These are phyloP conservation scores for Pemphredon lugubris DNA, from an alignment of 2,888 invertebrate species.

Conservation along the genomic window DNA sequence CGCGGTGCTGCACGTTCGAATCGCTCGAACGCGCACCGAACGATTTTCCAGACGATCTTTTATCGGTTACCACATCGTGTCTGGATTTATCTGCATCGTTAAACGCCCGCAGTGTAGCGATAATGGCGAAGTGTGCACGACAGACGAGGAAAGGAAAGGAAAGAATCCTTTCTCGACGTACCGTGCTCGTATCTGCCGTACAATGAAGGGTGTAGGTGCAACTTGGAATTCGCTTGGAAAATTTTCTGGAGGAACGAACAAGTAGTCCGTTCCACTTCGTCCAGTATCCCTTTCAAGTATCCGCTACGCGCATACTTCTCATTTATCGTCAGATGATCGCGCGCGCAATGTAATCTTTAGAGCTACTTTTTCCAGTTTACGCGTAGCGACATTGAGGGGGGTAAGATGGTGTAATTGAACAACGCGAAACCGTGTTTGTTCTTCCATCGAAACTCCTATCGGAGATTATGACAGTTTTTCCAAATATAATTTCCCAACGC, in stretches of 20 bases:
- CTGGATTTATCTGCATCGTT: constrained; percentile 61
- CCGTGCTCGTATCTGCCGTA: constrained; percentile 16
- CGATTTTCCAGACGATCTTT: constrained; percentile 66
- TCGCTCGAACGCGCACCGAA: constrained; percentile 51
- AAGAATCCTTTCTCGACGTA: constrained; percentile 46
- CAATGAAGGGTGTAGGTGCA: constrained; percentile 35
- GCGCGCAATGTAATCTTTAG: no score
- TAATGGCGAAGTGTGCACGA: constrained; percentile 17
- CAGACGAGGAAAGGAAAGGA: constrained; percentile 8
- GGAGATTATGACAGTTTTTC: no score
- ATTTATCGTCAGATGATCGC: no score
- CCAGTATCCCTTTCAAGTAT: no score
- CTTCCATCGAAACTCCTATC: no score
- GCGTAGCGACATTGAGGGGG: no score
- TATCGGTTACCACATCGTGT: constrained; percentile 61
- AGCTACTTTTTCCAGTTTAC: no score
- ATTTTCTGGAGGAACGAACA: constrained; percentile 31
- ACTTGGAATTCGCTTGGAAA: constrained; percentile 32
- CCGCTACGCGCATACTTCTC: no score
- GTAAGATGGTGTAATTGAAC: no score
- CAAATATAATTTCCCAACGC: no score
- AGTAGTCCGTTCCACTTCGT: no score
- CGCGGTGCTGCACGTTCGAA: constrained; percentile 29
- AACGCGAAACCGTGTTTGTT: no score
- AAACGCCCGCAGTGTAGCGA: constrained; percentile 35